Base-by-base conservation (phyloP, 2,797 vertebrate genomes). In the Percopsis omiscomaycus region DNA sequence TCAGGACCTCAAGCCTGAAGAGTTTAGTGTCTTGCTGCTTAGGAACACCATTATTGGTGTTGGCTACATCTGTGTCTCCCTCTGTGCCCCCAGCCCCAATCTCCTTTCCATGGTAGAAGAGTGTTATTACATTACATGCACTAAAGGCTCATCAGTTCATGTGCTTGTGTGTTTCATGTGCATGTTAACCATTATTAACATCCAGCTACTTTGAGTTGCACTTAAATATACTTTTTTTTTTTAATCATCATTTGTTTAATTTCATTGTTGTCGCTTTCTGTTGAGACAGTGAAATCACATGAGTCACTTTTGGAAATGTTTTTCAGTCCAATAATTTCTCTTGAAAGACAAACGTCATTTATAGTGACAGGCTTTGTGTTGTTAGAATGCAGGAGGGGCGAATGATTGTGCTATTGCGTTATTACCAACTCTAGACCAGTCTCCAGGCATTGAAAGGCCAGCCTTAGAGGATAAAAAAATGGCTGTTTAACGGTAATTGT, bases 11-110 rank as follows among this genome's bases (percentile, higher is more conserved):
- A 29, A n/a, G 59, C 4, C 48, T 44, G 16, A 55, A 42, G 42
- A 59, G n/a, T 45, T 61, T 6, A 55, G 62, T 16, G 55, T 13
- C 52, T 52, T 70, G 82, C 84, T 77, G 79, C 75, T 77, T 75
- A 77, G 75, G 22, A 75, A 84, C 79, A 66, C 48, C 10, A 5
- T 44, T 54, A 58, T 73, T 58, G 51, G 69, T 45, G 16, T 13
- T 32, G 28, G 1, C 8, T 63, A 51, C 50, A 60, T 30, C 46
- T 61, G 28, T 27, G n/a, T 30, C 44, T 30, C 44, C 47, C 29
- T 55, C 15, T 44, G 56, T 47, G 55, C 10, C 46, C 46, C 64
- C 47, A 30, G 16, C 6, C 52, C 4, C 10, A 5, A 10, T 55
- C 9, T 56, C 52, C n/a, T 51, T 46, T 45, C n/a, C 28, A 13